These are phyloP conservation scores for Stichopus chloronotus DNA, from an alignment of 35 echinoderm and acorn worm species.

Conservation along the genomic window DNA sequence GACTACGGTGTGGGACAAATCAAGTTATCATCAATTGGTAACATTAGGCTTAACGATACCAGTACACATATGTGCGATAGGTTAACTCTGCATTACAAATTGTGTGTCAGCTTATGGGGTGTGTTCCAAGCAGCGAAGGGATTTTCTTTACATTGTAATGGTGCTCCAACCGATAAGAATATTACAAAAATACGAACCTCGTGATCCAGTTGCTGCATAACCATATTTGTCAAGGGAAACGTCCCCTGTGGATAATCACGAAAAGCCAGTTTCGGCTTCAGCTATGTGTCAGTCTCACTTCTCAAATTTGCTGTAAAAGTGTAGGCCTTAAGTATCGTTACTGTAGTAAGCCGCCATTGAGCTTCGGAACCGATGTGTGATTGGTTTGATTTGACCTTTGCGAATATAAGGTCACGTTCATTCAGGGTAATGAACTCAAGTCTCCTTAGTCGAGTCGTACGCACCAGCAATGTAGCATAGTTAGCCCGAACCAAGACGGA, in stretches of 20 bases:
- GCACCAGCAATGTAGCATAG: no score
- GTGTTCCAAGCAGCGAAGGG: slow-evolving; percentile 6
- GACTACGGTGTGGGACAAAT: no score
- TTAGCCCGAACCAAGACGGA: neutral
- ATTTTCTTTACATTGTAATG: neutral
- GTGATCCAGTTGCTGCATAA: slow-evolving; percentile 93
- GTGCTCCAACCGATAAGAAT: neutral
- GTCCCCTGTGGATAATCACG: slow-evolving; percentile 64
- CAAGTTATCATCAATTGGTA: neutral
- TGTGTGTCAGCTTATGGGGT: neutral
- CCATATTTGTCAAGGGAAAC: slow-evolving; percentile 92
- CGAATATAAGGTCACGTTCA: neutral
- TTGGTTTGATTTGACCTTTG: slow-evolving; percentile 50
- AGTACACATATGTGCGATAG: neutral
- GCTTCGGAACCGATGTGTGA: neutral
- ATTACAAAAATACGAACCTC: slow-evolving; percentile 69
- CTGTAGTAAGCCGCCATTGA: slow-evolving; percentile 42
- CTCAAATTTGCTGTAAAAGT: neutral
- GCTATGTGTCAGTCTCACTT: neutral
- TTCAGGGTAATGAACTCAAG: neutral
- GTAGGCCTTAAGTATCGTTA: neutral
- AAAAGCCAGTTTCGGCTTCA: slow-evolving; percentile 53
- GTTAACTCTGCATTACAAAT: neutral
- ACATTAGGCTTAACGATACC: neutral
- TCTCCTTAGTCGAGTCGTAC: no score